phyloP scores from a whole-genome alignment of 1,140 invertebrate species.

The Leptinotarsa lineolata region DNA sequence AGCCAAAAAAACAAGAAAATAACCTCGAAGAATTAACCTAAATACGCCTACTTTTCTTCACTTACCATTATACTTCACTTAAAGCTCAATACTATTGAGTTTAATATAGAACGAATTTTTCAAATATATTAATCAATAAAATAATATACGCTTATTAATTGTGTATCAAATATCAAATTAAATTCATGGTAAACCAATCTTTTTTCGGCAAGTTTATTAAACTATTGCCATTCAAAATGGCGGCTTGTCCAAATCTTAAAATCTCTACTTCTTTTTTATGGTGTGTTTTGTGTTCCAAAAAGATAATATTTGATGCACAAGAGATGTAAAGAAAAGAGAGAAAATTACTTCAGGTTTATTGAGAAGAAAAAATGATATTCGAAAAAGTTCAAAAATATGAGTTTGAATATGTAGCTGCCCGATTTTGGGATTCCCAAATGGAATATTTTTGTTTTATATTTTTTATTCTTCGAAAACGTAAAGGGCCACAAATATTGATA shows the following conservation, averaged over 20 bases:
- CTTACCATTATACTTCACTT: constrained; percentile 27
- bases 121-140: not conserved
- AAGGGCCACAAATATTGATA: too few relatives aligned
- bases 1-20: constrained; percentile 7
- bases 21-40: constrained; percentile 22
- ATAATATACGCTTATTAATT: too few relatives aligned
- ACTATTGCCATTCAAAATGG: constrained; percentile 25
- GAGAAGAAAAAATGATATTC: too few relatives aligned
- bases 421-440: too few relatives aligned
- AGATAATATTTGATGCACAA: too few relatives aligned
- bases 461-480: too few relatives aligned
- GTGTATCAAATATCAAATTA: constrained; percentile 12
- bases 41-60: constrained; percentile 27
- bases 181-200: constrained; percentile 11
- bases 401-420: too few relatives aligned
- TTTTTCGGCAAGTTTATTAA: constrained; percentile 12
- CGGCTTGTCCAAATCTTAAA: not conserved
- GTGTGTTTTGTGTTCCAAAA: too few relatives aligned
- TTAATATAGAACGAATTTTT: not conserved
- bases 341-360: too few relatives aligned
- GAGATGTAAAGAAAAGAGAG: too few relatives aligned
- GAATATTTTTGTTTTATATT: too few relatives aligned
- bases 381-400: too few relatives aligned
- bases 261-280: not conserved
- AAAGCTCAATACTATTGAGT: not conserved